Evolutionary conservation across 2,888 invertebrate species (phyloP), one percentile per base, ranked within the genome.

Genomic region (Synergus gifuensis): DNA sequence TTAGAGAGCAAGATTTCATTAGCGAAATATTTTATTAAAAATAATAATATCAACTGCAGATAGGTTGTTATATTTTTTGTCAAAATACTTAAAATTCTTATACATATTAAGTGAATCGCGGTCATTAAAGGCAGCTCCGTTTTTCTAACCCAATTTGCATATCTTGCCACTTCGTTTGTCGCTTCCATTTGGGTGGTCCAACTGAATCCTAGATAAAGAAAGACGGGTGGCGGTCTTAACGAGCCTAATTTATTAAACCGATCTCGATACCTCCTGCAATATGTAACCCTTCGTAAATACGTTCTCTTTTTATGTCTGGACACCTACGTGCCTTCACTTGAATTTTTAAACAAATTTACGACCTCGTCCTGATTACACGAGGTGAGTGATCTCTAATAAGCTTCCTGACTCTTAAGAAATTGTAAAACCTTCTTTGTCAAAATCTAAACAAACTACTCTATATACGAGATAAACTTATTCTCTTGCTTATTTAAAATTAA

Each of bases 241-340:
- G 83, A 84, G 82, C 63, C 81, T 83, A 83, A 84, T 84, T 82
- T 84, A 84, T 83, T 81, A 84, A 82, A 84, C 80, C 69, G 76
- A 79, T 66, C 83, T 82, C 76, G 81, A 82, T 79, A 67, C 79
- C 49, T 77, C 54, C 60, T 79, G 46, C 78, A 67, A 69, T 77
- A 77, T 73, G 79, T 36, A 63, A 40, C 44, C 58, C 80, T 73
- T 73, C 73, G 73, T 73, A 58, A 73, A 73, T 73, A 36, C 54
- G 54, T 73, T 49, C 49, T 44, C 42, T 63, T 73, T 54, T 73
- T 36, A 49, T 73, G 73, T 54, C 73, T 73, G 73, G 12, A 73
- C 73, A 73, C 73, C 73, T 73, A 73, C 73, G 54, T 73, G 73
- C 73, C 73, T 58, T 58, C 54, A 73, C 73, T 73, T 73, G 36